These are phyloP conservation scores for Phoeniculus purpureus DNA, from an alignment of 2,797 vertebrate species.

Conservation along the genomic window DNA sequence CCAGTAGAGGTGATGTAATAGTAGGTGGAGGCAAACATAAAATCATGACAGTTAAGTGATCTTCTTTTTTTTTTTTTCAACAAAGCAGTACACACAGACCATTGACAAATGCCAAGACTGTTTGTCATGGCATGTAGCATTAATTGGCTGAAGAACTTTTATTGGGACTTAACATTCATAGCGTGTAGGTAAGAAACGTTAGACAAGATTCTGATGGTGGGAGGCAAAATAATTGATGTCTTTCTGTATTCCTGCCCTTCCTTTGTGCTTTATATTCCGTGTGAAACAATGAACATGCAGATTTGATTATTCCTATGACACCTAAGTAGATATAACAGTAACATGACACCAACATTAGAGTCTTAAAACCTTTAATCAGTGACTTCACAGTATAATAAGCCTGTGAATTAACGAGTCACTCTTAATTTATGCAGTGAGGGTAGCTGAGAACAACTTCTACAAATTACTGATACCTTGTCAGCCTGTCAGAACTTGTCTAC, in stretches of 20 bases:
- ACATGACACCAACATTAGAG: background rate
- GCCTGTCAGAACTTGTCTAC: background rate
- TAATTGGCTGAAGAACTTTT: background rate
- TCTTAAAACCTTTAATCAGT: slow-evolving; percentile 1
- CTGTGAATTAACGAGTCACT: background rate
- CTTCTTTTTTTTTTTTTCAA: too few relatives aligned
- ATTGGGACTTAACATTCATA: background rate
- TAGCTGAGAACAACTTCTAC: background rate
- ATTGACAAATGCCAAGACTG: background rate
- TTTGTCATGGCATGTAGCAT: background rate
- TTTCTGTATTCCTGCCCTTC: background rate
- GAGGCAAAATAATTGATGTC: background rate
- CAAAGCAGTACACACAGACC: background rate
- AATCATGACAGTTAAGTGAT: background rate
- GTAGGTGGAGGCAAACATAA: background rate
- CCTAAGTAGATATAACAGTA: background rate
- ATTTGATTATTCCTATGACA: background rate
- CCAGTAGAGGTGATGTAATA: background rate
- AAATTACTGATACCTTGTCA: background rate
- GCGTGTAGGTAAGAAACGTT: background rate
- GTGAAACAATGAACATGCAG: background rate
- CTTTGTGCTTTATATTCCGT: background rate
- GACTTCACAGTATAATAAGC: background rate
- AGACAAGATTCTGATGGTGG: background rate
- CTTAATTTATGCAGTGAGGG: slow-evolving; percentile 16